Conservation (phyloP, 2,113 vertebrate genomes). For the Ornithorhynchus anatinus region DNA sequence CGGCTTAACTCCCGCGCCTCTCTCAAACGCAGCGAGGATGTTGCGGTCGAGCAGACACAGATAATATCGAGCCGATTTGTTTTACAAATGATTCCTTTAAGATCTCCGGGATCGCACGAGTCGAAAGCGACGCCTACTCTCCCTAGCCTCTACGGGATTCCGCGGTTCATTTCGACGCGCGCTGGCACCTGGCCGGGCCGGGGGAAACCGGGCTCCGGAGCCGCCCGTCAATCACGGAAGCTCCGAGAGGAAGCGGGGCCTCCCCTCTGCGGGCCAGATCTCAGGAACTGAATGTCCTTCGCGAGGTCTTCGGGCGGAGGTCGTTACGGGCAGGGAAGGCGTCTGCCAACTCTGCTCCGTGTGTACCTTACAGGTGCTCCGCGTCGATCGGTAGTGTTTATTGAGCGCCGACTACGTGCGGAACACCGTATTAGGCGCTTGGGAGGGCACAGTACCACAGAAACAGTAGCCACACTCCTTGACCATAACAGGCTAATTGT, state of each 20-base stretch:
- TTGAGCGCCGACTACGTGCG: too few relatives aligned
- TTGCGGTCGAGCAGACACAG: neutral
- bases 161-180: slow-evolving; percentile 1
- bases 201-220: neutral
- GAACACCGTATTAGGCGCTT: too few relatives aligned
- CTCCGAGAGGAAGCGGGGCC: neutral
- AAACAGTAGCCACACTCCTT: too few relatives aligned
- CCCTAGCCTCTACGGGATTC: neutral
- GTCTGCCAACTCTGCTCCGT: too few relatives aligned
- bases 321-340: too few relatives aligned
- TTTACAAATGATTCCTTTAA: slow-evolving; percentile 25
- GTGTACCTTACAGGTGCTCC: too few relatives aligned
- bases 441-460: too few relatives aligned
- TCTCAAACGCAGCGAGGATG: neutral
- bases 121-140: neutral
- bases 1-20: neutral
- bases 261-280: too few relatives aligned
- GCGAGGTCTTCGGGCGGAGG: too few relatives aligned
- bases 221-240: slow-evolving; percentile 25
- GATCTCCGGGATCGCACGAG: slow-evolving; percentile 2
- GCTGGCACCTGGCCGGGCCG: neutral
- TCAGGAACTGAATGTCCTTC: too few relatives aligned
- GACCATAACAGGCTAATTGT: too few relatives aligned
- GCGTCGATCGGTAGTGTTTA: too few relatives aligned
- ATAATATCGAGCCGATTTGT: slow-evolving; percentile 17